These are phyloP conservation scores for Cercopithecus mona DNA, from an alignment of 2,113 vertebrate species.

Conservation along the genomic window DNA sequence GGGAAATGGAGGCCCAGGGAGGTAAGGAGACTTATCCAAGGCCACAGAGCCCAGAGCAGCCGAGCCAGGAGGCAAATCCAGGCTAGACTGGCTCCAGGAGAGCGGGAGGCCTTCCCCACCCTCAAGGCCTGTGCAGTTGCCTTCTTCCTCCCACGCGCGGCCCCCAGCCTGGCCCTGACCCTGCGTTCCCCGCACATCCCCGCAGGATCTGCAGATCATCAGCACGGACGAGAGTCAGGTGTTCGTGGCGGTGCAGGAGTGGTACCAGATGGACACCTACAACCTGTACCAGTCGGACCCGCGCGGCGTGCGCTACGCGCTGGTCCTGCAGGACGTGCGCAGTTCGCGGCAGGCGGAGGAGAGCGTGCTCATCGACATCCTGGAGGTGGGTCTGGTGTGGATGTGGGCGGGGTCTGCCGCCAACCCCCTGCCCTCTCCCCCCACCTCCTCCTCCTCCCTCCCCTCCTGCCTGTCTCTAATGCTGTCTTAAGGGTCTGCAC, in stretches of 20 bases:
- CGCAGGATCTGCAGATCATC: constrained; percentile 95
- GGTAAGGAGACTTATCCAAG: not conserved
- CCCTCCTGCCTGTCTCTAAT: rapidly evolving
- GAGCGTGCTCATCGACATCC: constrained; percentile 93
- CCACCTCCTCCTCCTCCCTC: no score
- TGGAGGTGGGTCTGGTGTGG: constrained; percentile 87
- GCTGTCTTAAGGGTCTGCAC: not conserved
- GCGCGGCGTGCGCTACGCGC: constrained; percentile 90
- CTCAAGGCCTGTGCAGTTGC: not conserved
- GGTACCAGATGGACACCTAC: constrained; percentile 96
- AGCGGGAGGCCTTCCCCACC: not conserved
- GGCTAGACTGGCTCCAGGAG: no score
- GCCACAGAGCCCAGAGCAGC: not conserved
- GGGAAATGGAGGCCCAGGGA: rapidly evolving
- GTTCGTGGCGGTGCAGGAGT: constrained; percentile 96
- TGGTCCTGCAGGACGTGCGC: constrained; percentile 93
- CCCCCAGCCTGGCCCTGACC: not conserved
- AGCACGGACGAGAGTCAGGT: constrained; percentile 97
- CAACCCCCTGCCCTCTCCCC: rapidly evolving
- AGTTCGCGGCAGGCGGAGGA: constrained; percentile 96
- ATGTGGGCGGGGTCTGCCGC: rapidly evolving
- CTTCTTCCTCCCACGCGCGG: rapidly evolving
- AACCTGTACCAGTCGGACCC: constrained; percentile 97
- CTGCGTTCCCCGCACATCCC: rapidly evolving
- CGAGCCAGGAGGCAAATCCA: not conserved